These are phyloP conservation scores for Pelodiscus sinensis DNA, from an alignment of 2,113 vertebrate species.

Conservation along the genomic window DNA sequence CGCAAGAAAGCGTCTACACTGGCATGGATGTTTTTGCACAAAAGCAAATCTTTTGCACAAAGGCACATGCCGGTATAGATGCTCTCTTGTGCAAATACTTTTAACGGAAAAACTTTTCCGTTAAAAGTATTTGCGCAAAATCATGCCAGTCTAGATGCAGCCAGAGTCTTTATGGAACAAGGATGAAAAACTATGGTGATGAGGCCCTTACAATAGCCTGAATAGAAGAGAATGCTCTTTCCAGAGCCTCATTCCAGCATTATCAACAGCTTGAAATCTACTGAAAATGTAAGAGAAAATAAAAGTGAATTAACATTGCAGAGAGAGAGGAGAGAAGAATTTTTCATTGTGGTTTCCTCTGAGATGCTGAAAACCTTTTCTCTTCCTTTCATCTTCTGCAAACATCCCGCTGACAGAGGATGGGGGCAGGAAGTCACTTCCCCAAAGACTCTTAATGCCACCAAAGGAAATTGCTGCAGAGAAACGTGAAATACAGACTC, in stretches of 20 bases:
- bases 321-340: background rate
- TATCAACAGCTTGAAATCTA: background rate
- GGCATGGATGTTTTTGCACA: too few species aligned
- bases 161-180: too few species aligned
- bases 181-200: too few species aligned
- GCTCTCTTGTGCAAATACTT: too few species aligned
- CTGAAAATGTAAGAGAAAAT: background rate
- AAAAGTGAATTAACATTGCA: background rate
- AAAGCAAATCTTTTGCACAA: too few species aligned
- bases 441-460: background rate
- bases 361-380: background rate
- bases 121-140: too few species aligned
- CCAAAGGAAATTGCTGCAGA: background rate
- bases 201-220: too few species aligned
- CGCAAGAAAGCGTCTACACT: too few species aligned
- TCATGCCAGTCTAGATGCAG: too few species aligned
- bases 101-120: too few species aligned
- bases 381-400: background rate
- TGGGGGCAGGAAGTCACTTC: background rate
- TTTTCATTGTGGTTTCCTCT: background rate
- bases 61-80: too few species aligned
- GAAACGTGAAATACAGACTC: fast-evolving
- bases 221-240: background rate
- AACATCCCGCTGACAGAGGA: background rate
- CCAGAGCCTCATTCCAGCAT: background rate